Evolutionary conservation across 2,797 vertebrate species (phyloP).

Genomic region (Notoglanidium macrostoma): DNA sequence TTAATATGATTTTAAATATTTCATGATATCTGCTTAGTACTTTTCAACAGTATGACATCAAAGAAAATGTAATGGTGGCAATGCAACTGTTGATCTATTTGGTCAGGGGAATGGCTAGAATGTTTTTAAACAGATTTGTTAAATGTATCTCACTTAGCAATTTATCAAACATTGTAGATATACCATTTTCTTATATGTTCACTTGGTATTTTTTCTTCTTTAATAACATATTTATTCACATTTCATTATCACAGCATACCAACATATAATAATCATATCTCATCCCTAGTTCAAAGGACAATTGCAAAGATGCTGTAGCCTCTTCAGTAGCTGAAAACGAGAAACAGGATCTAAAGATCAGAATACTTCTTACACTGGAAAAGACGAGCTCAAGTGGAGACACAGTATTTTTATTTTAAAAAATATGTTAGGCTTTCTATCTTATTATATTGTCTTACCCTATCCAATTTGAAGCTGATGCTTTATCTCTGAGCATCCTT

Average conservation of each 20-base stretch:
- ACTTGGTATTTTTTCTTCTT: not conserved
- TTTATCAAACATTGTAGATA: not conserved
- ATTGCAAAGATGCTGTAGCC: not conserved
- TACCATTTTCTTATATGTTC: not conserved
- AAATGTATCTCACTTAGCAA: not conserved
- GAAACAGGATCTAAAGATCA: not conserved
- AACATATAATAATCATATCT: not conserved
- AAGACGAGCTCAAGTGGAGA: not conserved
- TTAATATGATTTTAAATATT: not conserved
- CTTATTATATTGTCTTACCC: not conserved
- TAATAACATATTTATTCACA: slow-evolving; percentile 8
- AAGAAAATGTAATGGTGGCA: not conserved
- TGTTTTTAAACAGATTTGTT: not conserved
- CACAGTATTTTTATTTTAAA: not conserved
- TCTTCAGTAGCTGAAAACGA: not conserved
- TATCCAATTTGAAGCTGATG: not conserved
- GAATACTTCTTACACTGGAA: not conserved
- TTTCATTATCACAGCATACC: not conserved
- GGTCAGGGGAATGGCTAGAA: not conserved
- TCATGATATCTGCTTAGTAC: not conserved
- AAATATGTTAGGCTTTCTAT: not conserved
- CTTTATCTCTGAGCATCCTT: not conserved
- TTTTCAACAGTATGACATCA: not conserved
- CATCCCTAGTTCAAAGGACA: not conserved
- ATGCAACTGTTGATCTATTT: not conserved